Evolutionary conservation across 2,888 invertebrate genomes (phyloP).

Genomic region (Ophioninae sp.): DNA sequence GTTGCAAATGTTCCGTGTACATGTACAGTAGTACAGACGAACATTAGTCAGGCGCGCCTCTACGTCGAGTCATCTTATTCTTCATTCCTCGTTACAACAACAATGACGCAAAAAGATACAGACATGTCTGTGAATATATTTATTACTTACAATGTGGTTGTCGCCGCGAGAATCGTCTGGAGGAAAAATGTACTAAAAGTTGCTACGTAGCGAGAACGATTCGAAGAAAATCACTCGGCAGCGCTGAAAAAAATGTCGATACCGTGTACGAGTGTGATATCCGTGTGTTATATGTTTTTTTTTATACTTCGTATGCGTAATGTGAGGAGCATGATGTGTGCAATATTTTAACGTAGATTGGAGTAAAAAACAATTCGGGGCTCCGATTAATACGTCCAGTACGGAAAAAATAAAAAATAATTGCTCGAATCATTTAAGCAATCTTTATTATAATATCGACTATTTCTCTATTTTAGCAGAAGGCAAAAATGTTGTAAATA

Average conservation of each 20-base stretch:
- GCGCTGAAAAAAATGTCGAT: neutral
- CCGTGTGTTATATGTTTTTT: too few species aligned
- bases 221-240: slow-evolving; percentile 17
- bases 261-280: too few species aligned
- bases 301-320: too few species aligned
- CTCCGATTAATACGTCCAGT: too few species aligned
- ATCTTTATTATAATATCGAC: too few species aligned
- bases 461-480: neutral
- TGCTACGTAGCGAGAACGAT: neutral
- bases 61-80: neutral
- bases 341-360: too few species aligned
- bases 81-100: neutral
- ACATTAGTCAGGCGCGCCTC: slow-evolving; percentile 16
- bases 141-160: neutral
- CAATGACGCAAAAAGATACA: slow-evolving; percentile 12
- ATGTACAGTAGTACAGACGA: slow-evolving; percentile 20
- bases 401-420: too few species aligned
- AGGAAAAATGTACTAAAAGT: neutral
- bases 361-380: too few species aligned
- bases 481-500: neutral
- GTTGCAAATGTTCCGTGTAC: neutral
- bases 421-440: too few species aligned
- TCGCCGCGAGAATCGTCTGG: neutral
- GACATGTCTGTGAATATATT: slow-evolving; percentile 3
- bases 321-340: too few species aligned